Evolutionary conservation across 2,797 vertebrate species (phyloP), one percentile per base, ranked within the genome.

Genomic region (Geotrypetes seraphini): DNA sequence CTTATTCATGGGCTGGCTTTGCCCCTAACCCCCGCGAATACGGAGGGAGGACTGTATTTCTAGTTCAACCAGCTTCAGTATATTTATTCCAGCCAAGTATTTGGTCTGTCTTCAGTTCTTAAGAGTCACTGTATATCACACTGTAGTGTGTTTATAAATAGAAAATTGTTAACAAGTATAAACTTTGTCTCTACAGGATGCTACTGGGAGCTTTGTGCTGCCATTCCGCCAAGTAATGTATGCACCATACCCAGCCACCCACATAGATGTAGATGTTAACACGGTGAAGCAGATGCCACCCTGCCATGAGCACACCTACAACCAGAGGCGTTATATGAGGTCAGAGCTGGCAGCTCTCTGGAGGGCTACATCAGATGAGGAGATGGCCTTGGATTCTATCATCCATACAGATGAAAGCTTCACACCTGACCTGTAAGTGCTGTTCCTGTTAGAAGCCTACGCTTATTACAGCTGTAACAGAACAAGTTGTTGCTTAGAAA

Each of bases 281-380:
- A 92, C 92, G 0, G 92, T 99, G 29, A 94, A 92, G 63, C 96
- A 97, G 79, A 97, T 97, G 92, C 89, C 94, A 0, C 92, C 92
- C 1, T 96, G 92, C 67, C 93, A 99, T 1, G 93, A 97, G 13
- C 96, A 98, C 59, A 90, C 83, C 4, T 96, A 92, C 59, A 91
- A 91, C 67, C 94, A 97, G 56, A 78, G 91, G 3, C 81, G 88
- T 39, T 97, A 96, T 40, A 96, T 97, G 90, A 81, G 85, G 2
- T 86, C 87, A 0, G 94, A 98, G 68, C 83, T 97, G 12, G 81
- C 76, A 7, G 77, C 85, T 0, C 87, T 96, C 16, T 97, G 94
- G 91, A 89, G 82, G 62, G 87, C 89, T 1, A 86, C 85, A 57
- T 92, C 91, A 21, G 91, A 97, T 53, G 90, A 95, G 12, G 89